These are phyloP conservation scores for Tetragnatha montana DNA, from an alignment of 2,888 invertebrate genomes.

Conservation along the genomic window DNA sequence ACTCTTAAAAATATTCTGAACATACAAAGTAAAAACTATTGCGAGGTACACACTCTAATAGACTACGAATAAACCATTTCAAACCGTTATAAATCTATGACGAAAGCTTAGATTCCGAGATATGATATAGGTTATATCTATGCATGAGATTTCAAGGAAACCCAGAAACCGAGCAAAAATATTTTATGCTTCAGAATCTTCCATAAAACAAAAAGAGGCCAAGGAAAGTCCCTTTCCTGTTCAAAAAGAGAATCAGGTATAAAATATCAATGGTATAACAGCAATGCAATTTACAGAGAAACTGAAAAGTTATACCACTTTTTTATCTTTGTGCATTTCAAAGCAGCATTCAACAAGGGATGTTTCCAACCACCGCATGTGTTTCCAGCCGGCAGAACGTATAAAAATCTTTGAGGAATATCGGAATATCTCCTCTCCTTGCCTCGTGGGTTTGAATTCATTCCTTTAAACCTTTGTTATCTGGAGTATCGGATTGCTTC, in stretches of 20 bases:
- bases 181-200: not conserved
- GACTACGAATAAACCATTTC: no score
- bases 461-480: conserved; percentile 15
- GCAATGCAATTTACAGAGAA: not conserved
- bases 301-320: conserved; percentile 19
- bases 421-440: conserved; percentile 29
- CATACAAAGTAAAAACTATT: no score
- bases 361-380: not conserved
- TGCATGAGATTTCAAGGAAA: not conserved
- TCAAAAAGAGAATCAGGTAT: not conserved
- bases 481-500: not conserved
- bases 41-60: no score
- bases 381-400: conserved; percentile 3
- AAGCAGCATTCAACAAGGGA: not conserved
- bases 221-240: not conserved
- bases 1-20: no score
- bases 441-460: not conserved
- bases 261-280: conserved; percentile 24
- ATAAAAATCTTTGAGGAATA: conserved; percentile 33
- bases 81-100: no score
- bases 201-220: not conserved
- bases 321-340: not conserved
- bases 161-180: not conserved
- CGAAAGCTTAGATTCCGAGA: no score
- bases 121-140: not conserved